Evolutionary conservation across 2,113 vertebrate genomes (phyloP).

Genomic region (Psophia crepitans): DNA sequence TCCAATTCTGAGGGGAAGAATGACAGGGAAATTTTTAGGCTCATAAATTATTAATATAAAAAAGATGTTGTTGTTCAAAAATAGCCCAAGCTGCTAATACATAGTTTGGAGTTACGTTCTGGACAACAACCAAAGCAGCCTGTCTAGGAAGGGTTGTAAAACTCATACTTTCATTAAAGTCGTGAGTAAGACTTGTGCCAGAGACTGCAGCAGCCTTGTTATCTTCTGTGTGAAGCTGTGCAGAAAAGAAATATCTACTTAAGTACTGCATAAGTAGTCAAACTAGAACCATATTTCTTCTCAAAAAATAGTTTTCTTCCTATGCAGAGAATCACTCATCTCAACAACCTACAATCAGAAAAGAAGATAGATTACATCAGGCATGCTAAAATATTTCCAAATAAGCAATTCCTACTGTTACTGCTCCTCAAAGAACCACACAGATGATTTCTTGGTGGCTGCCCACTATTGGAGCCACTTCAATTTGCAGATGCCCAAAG

Average conservation of each 20-base stretch:
- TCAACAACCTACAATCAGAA: background rate
- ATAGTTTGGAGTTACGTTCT: constrained; percentile 4
- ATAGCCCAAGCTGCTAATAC: constrained; percentile 3
- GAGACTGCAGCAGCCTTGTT: background rate
- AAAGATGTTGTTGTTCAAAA: constrained; percentile 19
- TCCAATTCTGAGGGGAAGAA: background rate
- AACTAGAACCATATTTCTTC: background rate
- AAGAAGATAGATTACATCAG: background rate
- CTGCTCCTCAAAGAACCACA: background rate
- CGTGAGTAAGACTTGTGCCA: background rate
- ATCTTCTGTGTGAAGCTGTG: background rate
- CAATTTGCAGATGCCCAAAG: background rate
- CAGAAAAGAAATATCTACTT: background rate
- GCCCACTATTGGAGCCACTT: background rate
- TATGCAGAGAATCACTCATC: background rate
- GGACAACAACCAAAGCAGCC: constrained; percentile 11
- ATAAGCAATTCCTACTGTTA: background rate
- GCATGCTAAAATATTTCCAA: constrained; percentile 17
- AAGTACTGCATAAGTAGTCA: background rate
- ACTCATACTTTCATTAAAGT: background rate
- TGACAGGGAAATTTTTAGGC: constrained; percentile 35
- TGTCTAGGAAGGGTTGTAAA: constrained; percentile 12
- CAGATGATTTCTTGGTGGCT: background rate
- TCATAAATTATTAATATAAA: constrained; percentile 18
- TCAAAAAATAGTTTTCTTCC: background rate